Conservation (phyloP, 2,113 vertebrate species). For the Nesogale talazaci region DNA sequence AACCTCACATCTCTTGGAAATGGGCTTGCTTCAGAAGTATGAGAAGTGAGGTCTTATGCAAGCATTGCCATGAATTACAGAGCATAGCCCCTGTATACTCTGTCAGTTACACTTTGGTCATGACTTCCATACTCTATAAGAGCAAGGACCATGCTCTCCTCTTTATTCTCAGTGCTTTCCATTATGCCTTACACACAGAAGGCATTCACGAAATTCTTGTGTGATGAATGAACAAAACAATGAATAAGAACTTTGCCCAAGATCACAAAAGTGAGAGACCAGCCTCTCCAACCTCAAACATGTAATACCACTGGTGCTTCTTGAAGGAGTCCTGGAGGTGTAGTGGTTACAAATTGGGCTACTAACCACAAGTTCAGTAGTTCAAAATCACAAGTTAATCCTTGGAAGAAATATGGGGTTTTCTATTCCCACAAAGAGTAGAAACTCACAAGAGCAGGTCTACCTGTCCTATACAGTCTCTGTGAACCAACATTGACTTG, state of each 20-base stretch:
- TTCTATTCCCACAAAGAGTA: too few species aligned
- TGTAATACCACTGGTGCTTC: not conserved
- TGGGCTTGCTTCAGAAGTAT: not conserved
- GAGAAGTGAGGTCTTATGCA: not conserved
- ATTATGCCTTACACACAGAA: too few species aligned
- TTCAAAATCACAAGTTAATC: too few species aligned
- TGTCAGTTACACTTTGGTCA: not conserved
- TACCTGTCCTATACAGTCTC: too few species aligned
- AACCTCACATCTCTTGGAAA: not conserved
- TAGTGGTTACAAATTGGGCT: too few species aligned
- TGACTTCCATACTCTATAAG: not conserved
- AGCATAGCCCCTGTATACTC: not conserved
- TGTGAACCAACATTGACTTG: too few species aligned
- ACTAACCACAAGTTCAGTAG: too few species aligned
- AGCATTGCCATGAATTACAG: not conserved
- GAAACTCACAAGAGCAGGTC: too few species aligned
- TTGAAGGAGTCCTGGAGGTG: too few species aligned
- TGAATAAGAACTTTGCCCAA: not conserved
- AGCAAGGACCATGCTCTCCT: not conserved
- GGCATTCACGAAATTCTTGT: not conserved
- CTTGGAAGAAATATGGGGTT: too few species aligned
- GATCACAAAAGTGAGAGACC: not conserved
- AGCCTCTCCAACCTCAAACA: not conserved
- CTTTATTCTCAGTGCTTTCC: not conserved
- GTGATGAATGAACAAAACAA: not conserved